phyloP scores from a whole-genome alignment of 2,113 vertebrate species.

The Antigone vipio region DNA sequence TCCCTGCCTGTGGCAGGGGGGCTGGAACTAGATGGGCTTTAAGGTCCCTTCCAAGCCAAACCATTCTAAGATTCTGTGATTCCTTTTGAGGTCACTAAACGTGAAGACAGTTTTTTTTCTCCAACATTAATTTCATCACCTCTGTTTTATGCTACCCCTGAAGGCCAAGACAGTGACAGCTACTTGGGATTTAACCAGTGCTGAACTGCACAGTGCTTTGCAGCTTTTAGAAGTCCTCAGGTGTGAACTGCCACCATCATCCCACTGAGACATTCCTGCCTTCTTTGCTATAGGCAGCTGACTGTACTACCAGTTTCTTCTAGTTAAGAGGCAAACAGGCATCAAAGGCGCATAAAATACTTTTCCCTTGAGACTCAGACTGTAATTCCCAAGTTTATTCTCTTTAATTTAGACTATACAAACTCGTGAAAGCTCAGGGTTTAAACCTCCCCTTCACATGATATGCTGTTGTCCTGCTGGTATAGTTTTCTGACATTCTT shows the following conservation, averaged over 20 bases:
- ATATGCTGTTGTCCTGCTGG: background rate
- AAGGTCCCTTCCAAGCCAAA: too few relatives aligned
- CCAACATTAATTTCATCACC: background rate
- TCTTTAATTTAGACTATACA: background rate
- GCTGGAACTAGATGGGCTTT: too few relatives aligned
- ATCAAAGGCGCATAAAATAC: background rate
- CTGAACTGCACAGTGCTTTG: background rate
- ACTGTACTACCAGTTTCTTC: background rate
- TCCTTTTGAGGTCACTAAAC: background rate
- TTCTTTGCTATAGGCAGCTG: background rate
- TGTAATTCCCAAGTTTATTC: background rate
- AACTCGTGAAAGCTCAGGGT: background rate
- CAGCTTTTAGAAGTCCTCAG: background rate
- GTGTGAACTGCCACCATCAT: background rate
- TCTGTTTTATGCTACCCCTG: background rate
- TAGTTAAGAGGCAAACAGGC: background rate
- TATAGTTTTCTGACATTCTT: background rate
- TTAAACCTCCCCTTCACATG: background rate
- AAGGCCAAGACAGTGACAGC: background rate
- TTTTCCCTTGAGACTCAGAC: background rate
- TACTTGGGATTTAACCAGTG: background rate
- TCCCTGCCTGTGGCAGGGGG: too few relatives aligned
- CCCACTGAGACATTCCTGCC: background rate
- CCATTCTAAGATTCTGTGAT: too few relatives aligned
- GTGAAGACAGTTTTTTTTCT: background rate